Evolutionary conservation across 2,888 invertebrate species (phyloP), one percentile per base, ranked within the genome.

Genomic region (Agonopterix alstromeriana): DNA sequence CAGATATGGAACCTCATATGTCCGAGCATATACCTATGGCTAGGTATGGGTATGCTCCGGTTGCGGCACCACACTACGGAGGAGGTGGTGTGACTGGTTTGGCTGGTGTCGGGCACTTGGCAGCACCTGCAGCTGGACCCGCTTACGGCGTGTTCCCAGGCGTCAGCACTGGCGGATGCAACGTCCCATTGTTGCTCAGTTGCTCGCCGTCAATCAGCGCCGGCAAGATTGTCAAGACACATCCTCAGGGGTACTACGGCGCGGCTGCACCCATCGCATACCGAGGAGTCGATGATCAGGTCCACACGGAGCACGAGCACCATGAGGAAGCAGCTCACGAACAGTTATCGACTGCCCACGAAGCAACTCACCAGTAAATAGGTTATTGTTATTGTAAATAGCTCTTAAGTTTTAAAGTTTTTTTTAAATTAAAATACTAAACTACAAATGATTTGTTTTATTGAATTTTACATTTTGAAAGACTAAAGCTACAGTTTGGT

Each of bases 151-250:
- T 83, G 48, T 86, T 85, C 60, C 83, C 84, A 0, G 77, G 73
- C 43, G 78, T 75, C 0, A 77, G 79, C 44, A 64, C 65, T 0
- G 77, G 77, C 10, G 77, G 77, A 0, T 82, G 82, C 55, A 73
- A 67, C 41, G 70, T 84, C 2, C 87, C 87, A 0, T 61, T 87
- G 8, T 64, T 87, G 42, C 71, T 88, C 52, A 85, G 82, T 56
- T 88, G 87, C 48, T 69, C 84, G 1, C 87, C 87, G 0, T 70
- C 77, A 0, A 71, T 88, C 49, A 72, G 76, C 1, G 62, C 73
- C 1, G 86, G 85, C 0, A 70, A 65, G 7, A 57, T 85, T 35
- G 65, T 74, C 14, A 71, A 68, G 35, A 36, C 63, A 0, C 67
- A 65, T 35, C 49, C 62, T 5, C 66, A 65, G 4, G 27, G 27